Evolutionary conservation across 2,113 vertebrate genomes (phyloP), one percentile per base, ranked within the genome.

Genomic region (Galbula dea): DNA sequence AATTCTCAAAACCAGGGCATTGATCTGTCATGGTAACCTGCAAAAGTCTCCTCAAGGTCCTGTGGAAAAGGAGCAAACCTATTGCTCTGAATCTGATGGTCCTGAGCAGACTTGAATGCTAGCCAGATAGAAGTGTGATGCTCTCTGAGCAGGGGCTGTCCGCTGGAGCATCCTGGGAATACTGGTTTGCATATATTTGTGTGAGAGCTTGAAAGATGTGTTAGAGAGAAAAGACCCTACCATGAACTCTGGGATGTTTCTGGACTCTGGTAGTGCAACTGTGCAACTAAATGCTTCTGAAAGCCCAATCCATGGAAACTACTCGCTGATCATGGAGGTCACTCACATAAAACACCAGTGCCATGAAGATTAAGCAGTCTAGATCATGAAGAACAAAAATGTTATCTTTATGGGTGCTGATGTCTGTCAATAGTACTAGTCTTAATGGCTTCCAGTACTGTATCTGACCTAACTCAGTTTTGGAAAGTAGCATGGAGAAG

Each of bases 391-490:
- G 67, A 66, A 45, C 19, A 46, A 19, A 75, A 69, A 11, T 24
- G 15, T 82, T 91, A 82, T 87, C 85, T 91, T 89, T 82, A 62
- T 48, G 43, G 46, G 54, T 79, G 55, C 67, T 94, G 93, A 87
- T 1, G 17, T 94, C 23, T 87, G 46, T 85, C 82, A 87, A 2
- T 73, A 75, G 8, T 27, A 46, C 8, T 63, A 62, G 48, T 76
- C 27, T 75, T 67, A 63, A 49, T 71, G 67, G 37, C 55, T 82
- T 72, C 41, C 69, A 88, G 37, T 85, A 5, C 32, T 57, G 22
- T 39, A 22, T 76, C 51, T 90, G 81, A 51, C 36, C 11, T n/a
- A 83, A 83, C 23, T 58, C 61, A 20, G 17, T 34, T 69, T 78
- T 84, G 13, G 39, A 41, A 67, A 87, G 75, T 7, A 45, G 34